Base-by-base conservation (phyloP, 2,888 invertebrate species). In the Cryptus armator region DNA sequence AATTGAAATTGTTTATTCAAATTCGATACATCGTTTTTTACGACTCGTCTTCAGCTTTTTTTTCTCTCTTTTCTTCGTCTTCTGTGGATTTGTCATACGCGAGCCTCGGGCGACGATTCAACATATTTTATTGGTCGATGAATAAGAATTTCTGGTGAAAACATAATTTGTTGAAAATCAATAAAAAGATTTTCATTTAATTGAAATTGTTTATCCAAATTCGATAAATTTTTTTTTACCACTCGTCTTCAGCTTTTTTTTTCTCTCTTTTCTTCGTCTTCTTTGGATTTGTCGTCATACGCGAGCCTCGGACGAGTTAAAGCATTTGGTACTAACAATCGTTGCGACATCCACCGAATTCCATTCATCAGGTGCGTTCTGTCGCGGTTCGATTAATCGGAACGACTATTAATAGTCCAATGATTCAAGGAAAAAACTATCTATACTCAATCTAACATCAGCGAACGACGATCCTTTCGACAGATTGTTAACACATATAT, bases 401-500 rank as follows among this genome's bases (percentile, higher is more conserved):
- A 86, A 70, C 88, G 75, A 62, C 83, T 88, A 88, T 90, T 90
- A 90, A 91, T 92, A 91, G 86, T 85, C 74, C 67, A 81, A 86
- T 88, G 90, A 91, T 90, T 92, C 91, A 90, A 91, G 89, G 89
- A 88, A 91, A 37, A 91, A 86, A 78, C 87, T 79, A 90, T 89
- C 85, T 85, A 85, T 79, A 85, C 76, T 56, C 48, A 72, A 80
- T 85, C 72, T 76, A 72, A 56, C 48, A n/a, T 66, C 24, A 66
- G 66, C 53, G 70, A 48, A 59, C 53, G 70, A 75, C 80, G 78
- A 51, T 71, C 46, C 78, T 82, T 85, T 75, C 84, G 84, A 81
- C 64, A 81, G 77, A 70, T 71, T 56, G 48, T 53, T 70, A 43
- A 14, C 64, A 70, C 70, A 76, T 44, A 79, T 44, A 79, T 81